Conservation (phyloP, 2,888 invertebrate genomes). For the Cremastobaeus sp. region DNA sequence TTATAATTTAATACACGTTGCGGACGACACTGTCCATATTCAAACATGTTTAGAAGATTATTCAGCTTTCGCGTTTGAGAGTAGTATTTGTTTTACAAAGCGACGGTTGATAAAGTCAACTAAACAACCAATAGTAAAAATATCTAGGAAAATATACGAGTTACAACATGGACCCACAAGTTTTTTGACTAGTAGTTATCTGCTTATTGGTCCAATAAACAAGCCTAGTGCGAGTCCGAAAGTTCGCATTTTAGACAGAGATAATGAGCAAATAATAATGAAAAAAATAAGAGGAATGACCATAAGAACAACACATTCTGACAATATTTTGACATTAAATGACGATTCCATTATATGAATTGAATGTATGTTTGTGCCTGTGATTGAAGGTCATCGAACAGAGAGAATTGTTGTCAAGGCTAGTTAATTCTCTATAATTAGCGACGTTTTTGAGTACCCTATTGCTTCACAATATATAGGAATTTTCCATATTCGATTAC, state of each 20-base stretch:
- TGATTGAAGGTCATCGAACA: background rate
- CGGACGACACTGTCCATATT: constrained; percentile 18
- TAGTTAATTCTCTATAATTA: constrained; percentile 4
- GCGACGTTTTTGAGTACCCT: constrained; percentile 17
- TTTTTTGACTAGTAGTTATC: background rate
- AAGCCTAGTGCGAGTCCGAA: background rate
- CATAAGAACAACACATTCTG: constrained; percentile 2
- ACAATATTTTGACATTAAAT: constrained; percentile 8
- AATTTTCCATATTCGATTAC: constrained; percentile 7
- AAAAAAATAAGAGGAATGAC: constrained; percentile 19
- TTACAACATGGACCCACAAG: background rate
- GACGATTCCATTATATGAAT: constrained; percentile 7
- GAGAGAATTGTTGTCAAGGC: constrained; percentile 17
- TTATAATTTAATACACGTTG: constrained; percentile 21
- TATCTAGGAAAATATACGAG: constrained; percentile 16
- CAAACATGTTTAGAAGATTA: constrained; percentile 24
- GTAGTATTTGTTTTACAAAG: constrained; percentile 39
- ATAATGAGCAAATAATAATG: constrained; percentile 14
- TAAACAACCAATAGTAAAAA: constrained; percentile 46
- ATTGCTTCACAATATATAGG: constrained; percentile 12
- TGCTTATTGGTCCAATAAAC: constrained; percentile 4
- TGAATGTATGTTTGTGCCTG: constrained; percentile 22
- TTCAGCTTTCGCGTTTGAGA: constrained; percentile 48
- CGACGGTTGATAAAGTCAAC: constrained; percentile 31
- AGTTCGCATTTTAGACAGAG: background rate